These are phyloP conservation scores for Galeopterus variegatus DNA, from an alignment of 2,113 vertebrate genomes.

Conservation along the genomic window DNA sequence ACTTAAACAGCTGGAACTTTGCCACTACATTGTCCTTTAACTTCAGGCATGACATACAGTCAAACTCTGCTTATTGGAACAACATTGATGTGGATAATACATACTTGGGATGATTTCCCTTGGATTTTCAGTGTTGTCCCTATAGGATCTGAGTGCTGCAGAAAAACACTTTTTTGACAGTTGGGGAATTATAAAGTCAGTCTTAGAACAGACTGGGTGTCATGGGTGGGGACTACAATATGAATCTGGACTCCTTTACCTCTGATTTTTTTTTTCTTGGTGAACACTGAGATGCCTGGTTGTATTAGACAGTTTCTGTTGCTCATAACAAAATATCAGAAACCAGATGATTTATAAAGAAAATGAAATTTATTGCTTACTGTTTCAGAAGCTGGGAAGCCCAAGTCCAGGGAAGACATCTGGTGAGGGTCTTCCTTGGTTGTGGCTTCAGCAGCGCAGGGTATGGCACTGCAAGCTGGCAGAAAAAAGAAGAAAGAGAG, in stretches of 20 bases:
- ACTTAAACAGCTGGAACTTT: background rate
- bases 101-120: background rate
- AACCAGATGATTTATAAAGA: too few species aligned
- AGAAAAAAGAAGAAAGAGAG: too few species aligned
- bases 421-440: too few species aligned
- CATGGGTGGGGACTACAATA: background rate
- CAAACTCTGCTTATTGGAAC: background rate
- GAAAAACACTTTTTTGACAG: background rate
- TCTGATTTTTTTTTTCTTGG: background rate
- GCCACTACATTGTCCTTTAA: background rate
- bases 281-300: background rate
- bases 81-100: background rate
- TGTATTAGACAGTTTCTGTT: too few species aligned
- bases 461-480: too few species aligned
- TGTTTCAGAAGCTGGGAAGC: too few species aligned
- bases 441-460: too few species aligned
- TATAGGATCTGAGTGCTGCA: background rate
- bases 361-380: too few species aligned
- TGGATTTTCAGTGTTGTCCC: conserved; percentile 10
- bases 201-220: background rate
- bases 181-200: background rate
- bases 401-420: too few species aligned
- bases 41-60: background rate
- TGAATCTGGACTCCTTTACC: background rate
- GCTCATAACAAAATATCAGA: too few species aligned